Conservation (phyloP, 2,797 vertebrate genomes). For the Danio choprae region DNA sequence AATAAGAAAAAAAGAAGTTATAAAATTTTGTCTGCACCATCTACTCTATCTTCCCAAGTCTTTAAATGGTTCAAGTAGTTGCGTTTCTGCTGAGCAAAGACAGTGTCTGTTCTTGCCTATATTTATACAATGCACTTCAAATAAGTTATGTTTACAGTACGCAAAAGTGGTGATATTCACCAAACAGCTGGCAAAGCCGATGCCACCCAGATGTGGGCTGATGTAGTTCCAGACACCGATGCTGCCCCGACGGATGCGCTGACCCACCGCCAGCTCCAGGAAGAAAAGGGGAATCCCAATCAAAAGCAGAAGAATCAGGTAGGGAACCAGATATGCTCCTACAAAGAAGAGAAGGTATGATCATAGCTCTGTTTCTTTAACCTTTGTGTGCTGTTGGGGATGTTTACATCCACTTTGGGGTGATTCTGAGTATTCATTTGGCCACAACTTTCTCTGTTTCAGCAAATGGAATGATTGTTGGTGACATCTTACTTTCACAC, state of each 20-base stretch:
- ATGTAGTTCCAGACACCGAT: conserved; percentile 99
- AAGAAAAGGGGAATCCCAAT: conserved; percentile 98
- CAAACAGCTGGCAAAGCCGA: conserved; percentile 95
- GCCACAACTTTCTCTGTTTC: too few species aligned
- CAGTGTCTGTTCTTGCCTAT: background rate
- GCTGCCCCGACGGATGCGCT: conserved; percentile 94
- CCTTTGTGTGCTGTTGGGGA: too few species aligned
- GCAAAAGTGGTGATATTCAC: conserved; percentile 78
- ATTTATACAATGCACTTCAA: conserved; percentile 18
- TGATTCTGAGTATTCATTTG: too few species aligned
- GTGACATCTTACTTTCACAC: too few species aligned
- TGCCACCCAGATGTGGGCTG: conserved; percentile 94
- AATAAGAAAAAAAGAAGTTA: background rate
- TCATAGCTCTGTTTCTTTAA: background rate
- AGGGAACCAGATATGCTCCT: conserved; percentile 98
- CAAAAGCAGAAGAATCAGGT: conserved; percentile 89
- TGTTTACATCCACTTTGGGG: too few species aligned
- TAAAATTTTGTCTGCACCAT: background rate
- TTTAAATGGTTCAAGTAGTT: background rate
- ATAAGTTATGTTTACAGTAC: background rate
- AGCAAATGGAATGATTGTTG: too few species aligned
- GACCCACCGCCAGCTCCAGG: conserved; percentile 95
- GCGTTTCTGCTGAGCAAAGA: conserved; percentile 7
- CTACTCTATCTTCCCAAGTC: background rate
- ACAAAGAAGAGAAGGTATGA: conserved; percentile 4